Base-by-base conservation (phyloP, 2,797 vertebrate species). In the Dendrocincla tyrannina region DNA sequence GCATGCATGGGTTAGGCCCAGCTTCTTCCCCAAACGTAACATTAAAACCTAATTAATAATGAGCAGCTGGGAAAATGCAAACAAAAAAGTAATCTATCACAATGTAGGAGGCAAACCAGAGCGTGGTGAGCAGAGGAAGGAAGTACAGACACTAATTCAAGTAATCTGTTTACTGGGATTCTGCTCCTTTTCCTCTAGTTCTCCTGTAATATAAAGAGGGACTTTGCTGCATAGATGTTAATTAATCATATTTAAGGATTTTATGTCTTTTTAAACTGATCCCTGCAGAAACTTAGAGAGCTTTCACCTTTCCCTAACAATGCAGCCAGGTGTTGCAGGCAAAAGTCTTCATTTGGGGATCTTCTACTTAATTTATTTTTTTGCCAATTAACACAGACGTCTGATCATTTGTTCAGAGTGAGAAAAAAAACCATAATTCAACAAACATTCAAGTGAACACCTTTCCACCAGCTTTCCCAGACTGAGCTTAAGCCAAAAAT, bases 231-330 rank as follows among this genome's bases (percentile, higher is more conserved):
- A 88, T 9, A 67, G 80, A 90, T 39, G 32, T 91, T 90, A 88
- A 77, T 75, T 93, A 85, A 83, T 92, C 67, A 72, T 55, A 91
- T 88, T 88, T 84, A 92, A 96, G 49, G 83, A 76, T 80, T 73
- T 86, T 95, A 73, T 93, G 79, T 44, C 35, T 87, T 84, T 83
- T 73, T 81, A 78, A 95, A 94, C 49, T 85, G 95, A 97, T 94
- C 81, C 88, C 81, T 94, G 86, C 92, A 91, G 94, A 94, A 94
- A 82, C 69, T 94, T 87, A 80, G 92, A 97, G 94, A 94, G 83
- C 35, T 85, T 85, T 88, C 44, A 52, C 25, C 37, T 90, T 64
- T 83, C 52, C 44, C 25, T 56, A 30, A 33, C 24, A 49, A 46
- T 68, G 56, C 56, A 88, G 46, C 25, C 50, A 58, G 39, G 24